Evolutionary conservation across 1,140 invertebrate species (phyloP).

Genomic region (Plectus sambesii): DNA sequence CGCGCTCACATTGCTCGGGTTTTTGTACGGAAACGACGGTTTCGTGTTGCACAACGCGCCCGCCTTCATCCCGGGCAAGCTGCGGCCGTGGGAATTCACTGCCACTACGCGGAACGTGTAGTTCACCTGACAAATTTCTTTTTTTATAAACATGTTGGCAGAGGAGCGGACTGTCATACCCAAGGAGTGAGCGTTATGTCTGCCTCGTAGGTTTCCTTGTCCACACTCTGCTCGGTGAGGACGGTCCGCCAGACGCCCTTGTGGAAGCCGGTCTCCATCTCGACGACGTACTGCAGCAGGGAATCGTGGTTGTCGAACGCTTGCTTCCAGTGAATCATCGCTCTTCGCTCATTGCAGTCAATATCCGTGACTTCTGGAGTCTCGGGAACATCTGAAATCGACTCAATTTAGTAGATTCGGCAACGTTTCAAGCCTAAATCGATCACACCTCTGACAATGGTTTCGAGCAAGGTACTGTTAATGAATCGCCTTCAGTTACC

Average conservation of each 20-base stretch:
- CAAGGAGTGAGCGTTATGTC: slow-evolving; percentile 40
- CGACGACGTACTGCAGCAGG: slow-evolving; percentile 76
- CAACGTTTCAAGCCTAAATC: background rate
- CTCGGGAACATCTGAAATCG: slow-evolving; percentile 71
- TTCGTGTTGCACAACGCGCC: slow-evolving; percentile 66
- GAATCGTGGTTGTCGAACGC: slow-evolving; percentile 85
- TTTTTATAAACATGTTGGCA: slow-evolving; percentile 58
- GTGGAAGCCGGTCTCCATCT: slow-evolving; percentile 85
- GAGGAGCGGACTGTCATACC: slow-evolving; percentile 38
- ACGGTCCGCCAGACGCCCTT: slow-evolving; percentile 77
- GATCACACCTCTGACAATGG: slow-evolving; percentile 34
- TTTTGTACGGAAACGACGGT: slow-evolving; percentile 33
- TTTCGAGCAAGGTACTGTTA: too few species aligned
- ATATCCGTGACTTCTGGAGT: slow-evolving; percentile 60
- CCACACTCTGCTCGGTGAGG: slow-evolving; percentile 50
- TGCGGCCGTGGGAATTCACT: slow-evolving; percentile 79
- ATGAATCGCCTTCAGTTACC: background rate
- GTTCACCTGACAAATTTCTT: slow-evolving; percentile 66
- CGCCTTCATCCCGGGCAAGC: slow-evolving; percentile 67
- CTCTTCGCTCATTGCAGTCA: slow-evolving; percentile 59
- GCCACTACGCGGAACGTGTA: slow-evolving; percentile 91
- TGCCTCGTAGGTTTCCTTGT: slow-evolving; percentile 29
- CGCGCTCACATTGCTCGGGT: slow-evolving; percentile 77
- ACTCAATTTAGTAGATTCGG: slow-evolving; percentile 10
- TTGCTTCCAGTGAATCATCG: slow-evolving; percentile 68